Evolutionary conservation across 1,140 invertebrate genomes (phyloP), one percentile per base, ranked within the genome.

Genomic region (Rhagoletis pomonella): DNA sequence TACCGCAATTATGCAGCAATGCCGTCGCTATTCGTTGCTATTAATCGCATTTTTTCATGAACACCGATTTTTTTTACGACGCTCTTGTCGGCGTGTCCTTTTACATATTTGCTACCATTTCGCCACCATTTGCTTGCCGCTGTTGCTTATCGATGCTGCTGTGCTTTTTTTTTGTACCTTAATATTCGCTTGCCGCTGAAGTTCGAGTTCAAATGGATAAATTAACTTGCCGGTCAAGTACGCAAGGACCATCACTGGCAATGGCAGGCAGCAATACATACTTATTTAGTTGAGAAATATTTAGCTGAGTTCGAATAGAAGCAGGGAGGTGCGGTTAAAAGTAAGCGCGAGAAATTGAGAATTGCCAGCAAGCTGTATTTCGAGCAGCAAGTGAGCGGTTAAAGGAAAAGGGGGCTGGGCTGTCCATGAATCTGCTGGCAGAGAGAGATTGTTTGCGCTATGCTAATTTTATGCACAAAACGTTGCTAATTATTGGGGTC

Each of bases 401-500:
- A 29, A 29, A 29, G 29, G 50, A 55, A 10, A 7, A 55, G 50
- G 10, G 50, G 5, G 9, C 4, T 6, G 50, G 0, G 50, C 0
- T 55, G 50, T 55, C 19, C 4, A 29, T 42, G 4, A 67, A 29
- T 1, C 50, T 67, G 67, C 29, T 73, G 12, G 12, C 42, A 73
- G 67, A 73, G 47, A 73, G 69, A 47, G 44, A 73, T 47, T 73
- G 0, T 47, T 14, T 73, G 47, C 47, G 42, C n/a, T 58, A 50
- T 81, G 73, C 73, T 81, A 81, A 55, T 81, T 73, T n/a, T n/a
- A n/a, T n/a, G n/a, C n/a, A 81, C 73, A 81, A 81, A 77, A 29
- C 73, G 10, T 42, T 55, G 73, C 73, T 81, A 81, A 81, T 81
- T 81, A 81, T 55, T 81, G 44, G 42, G 47, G 73, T 81, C 73